These are phyloP conservation scores for Hydrotaea diabolus DNA, from an alignment of 2,888 invertebrate species.

Conservation along the genomic window DNA sequence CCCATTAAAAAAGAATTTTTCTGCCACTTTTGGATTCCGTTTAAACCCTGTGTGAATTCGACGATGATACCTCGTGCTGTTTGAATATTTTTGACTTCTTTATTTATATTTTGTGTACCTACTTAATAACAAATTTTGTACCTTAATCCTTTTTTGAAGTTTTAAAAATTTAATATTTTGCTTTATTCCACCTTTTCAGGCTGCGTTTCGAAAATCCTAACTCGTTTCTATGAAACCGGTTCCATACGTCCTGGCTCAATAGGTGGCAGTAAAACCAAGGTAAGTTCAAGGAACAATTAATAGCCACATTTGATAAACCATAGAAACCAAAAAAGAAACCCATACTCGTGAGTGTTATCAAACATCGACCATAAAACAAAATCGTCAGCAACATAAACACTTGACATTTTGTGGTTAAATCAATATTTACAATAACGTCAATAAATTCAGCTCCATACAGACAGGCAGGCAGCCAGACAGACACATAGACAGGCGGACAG, in stretches of 20 bases:
- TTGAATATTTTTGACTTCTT: too few species aligned
- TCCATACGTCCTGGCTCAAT: constrained; percentile 97
- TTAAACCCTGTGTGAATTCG: too few species aligned
- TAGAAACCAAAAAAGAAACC: neutral
- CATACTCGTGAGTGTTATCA: neutral
- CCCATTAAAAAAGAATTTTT: too few species aligned
- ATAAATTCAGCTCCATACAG: constrained; percentile 7
- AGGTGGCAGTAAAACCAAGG: constrained; percentile 97
- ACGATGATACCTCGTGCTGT: too few species aligned
- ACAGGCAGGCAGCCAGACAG: too few species aligned
- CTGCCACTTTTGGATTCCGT: too few species aligned
- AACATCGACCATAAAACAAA: neutral
- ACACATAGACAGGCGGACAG: too few species aligned
- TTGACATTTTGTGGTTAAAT: constrained; percentile 48
- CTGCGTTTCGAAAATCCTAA: constrained; percentile 97
- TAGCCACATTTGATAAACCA: neutral
- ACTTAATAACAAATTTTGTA: too few species aligned
- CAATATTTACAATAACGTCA: constrained; percentile 44
- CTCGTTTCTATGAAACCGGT: constrained; percentile 97
- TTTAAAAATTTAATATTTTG: too few species aligned
- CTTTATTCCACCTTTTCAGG: constrained; percentile 81
- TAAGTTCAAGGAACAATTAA: constrained; percentile 79
- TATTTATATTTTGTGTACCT: too few species aligned
- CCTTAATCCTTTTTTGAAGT: too few species aligned
- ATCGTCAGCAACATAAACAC: constrained; percentile 28